Evolutionary conservation across 2,888 invertebrate species (phyloP).

Genomic region (Apeira syringaria): DNA sequence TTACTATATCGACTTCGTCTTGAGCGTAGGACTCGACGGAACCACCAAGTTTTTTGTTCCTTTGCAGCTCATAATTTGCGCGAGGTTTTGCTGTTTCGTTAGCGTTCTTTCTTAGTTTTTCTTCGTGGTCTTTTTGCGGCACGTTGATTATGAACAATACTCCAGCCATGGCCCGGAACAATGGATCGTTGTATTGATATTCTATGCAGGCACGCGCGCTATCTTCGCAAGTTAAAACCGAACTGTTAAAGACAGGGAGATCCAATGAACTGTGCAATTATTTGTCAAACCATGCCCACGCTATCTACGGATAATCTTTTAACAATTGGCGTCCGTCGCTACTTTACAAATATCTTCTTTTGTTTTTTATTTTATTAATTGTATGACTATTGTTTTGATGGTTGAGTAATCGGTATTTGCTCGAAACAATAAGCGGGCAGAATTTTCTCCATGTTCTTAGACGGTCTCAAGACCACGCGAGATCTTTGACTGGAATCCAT

Average conservation of each 20-base stretch:
- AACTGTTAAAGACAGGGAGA: slow-evolving; percentile 26
- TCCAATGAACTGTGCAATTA: slow-evolving; percentile 19
- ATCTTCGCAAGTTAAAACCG: slow-evolving; percentile 14
- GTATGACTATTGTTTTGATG: slow-evolving; percentile 16
- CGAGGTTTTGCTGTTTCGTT: slow-evolving; percentile 29
- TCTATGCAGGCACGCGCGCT: slow-evolving; percentile 19
- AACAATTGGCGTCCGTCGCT: slow-evolving; percentile 50
- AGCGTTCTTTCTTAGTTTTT: slow-evolving; percentile 44
- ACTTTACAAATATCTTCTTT: slow-evolving; percentile 23
- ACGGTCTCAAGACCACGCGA: too few species aligned
- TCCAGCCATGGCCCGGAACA: slow-evolving; percentile 67
- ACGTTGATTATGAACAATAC: slow-evolving; percentile 84
- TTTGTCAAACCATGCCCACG: slow-evolving; percentile 35
- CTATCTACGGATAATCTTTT: slow-evolving; percentile 40
- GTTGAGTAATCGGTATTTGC: slow-evolving; percentile 6
- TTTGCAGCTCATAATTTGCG: slow-evolving; percentile 25
- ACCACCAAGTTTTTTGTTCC: slow-evolving; percentile 9
- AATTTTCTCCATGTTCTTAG: too few species aligned
- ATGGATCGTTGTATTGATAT: too few species aligned
- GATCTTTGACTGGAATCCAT: too few species aligned
- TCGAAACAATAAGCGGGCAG: neutral
- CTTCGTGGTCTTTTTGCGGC: slow-evolving; percentile 79
- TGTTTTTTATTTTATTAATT: slow-evolving; percentile 16
- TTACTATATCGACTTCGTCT: slow-evolving; percentile 32
- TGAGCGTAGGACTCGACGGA: slow-evolving; percentile 17